Evolutionary conservation across 1,140 invertebrate genomes (phyloP).

Genomic region (Cotesia chilonis): DNA sequence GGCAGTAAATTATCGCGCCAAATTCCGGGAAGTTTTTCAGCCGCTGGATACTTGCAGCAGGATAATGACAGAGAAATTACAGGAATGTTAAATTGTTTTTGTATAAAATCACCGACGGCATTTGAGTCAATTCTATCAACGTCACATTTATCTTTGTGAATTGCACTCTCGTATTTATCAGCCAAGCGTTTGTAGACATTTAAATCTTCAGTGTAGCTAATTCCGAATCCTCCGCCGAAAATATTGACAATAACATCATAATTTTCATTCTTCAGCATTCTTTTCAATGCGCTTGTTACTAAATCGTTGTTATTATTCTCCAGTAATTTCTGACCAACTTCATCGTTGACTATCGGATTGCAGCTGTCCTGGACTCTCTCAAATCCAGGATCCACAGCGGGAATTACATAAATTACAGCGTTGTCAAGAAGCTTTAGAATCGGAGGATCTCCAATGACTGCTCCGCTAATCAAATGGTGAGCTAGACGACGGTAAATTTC

Average conservation of each 20-base stretch:
- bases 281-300: conserved; percentile 69
- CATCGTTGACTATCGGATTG: conserved; percentile 63
- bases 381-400: conserved; percentile 71
- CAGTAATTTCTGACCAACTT: conserved; percentile 70
- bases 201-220: conserved; percentile 57
- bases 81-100: conserved; percentile 50
- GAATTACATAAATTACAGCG: conserved; percentile 82
- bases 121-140: conserved; percentile 46
- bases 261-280: conserved; percentile 66
- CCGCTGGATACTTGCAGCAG: conserved; percentile 82
- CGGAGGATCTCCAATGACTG: conserved; percentile 71
- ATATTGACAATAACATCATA: conserved; percentile 73
- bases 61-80: conserved; percentile 66
- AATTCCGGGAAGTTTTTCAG: conserved; percentile 72
- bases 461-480: conserved; percentile 80
- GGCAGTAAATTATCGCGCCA: conserved; percentile 80
- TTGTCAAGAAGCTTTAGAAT: conserved; percentile 74
- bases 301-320: conserved; percentile 57
- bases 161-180: conserved; percentile 49
- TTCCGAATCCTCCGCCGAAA: conserved; percentile 67
- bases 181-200: conserved; percentile 68
- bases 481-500: conserved; percentile 85
- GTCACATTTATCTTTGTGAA: conserved; percentile 50
- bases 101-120: conserved; percentile 52
- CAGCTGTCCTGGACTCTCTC: conserved; percentile 64